These are phyloP conservation scores for Heteractis magnifica DNA, from an alignment of 92 coral and sea anemone species.

Conservation along the genomic window DNA sequence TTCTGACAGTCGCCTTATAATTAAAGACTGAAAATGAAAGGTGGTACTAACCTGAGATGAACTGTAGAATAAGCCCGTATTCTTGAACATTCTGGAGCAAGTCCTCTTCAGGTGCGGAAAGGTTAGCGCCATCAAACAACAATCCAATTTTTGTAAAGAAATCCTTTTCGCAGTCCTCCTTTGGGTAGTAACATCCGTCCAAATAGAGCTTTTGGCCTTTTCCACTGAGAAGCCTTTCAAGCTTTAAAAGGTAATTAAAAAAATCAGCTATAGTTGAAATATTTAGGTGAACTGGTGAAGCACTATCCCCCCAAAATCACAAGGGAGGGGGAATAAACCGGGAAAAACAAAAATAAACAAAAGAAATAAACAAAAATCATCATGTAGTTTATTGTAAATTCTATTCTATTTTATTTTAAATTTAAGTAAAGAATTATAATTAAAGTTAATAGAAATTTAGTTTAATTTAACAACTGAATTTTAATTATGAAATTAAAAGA, in stretches of 20 bases:
- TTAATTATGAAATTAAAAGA: too few relatives aligned
- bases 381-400: too few relatives aligned
- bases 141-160: slow-evolving; percentile 11
- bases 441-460: too few relatives aligned
- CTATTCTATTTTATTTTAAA: too few relatives aligned
- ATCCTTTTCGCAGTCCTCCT: not conserved
- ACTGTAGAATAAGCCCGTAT: slow-evolving; percentile 21
- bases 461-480: too few relatives aligned
- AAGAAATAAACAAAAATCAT: too few relatives aligned
- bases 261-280: not conserved
- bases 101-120: slow-evolving; percentile 11
- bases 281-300: not conserved
- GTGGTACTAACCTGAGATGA: slow-evolving; percentile 18
- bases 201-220: slow-evolving; percentile 14
- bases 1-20: too few relatives aligned
- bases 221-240: slow-evolving; percentile 21
- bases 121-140: slow-evolving; percentile 7
- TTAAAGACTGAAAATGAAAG: too few relatives aligned
- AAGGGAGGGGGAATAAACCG: too few relatives aligned
- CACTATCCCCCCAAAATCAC: not conserved
- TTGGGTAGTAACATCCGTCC: not conserved
- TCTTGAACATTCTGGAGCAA: slow-evolving; percentile 24
- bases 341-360: not conserved
- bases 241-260: not conserved
- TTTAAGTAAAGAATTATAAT: too few relatives aligned